These are phyloP conservation scores for Apaloderma vittatum DNA, from an alignment of 2,113 vertebrate species.

Conservation along the genomic window DNA sequence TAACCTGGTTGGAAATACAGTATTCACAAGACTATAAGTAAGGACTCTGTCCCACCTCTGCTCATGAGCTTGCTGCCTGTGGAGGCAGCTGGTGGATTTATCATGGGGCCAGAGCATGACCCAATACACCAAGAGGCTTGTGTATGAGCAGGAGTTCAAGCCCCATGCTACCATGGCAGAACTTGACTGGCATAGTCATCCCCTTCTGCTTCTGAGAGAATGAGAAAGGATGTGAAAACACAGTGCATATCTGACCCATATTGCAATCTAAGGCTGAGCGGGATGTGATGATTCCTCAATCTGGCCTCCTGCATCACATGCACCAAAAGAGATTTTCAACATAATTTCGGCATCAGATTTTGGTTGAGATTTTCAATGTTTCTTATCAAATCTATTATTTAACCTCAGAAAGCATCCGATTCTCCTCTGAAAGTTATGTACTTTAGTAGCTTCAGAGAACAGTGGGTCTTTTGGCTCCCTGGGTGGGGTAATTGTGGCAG, in stretches of 20 bases:
- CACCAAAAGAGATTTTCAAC: background rate
- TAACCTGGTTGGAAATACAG: background rate
- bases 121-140: rapidly evolving
- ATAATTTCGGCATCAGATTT: background rate
- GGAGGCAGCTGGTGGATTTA: background rate
- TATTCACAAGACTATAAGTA: background rate
- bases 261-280: background rate
- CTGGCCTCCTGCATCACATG: background rate
- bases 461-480: background rate
- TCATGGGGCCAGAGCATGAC: background rate
- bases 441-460: background rate
- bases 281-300: background rate
- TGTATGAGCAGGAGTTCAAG: background rate
- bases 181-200: background rate
- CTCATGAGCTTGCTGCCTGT: background rate
- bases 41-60: background rate
- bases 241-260: background rate
- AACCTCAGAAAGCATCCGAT: background rate
- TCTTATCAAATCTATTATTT: background rate
- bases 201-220: background rate
- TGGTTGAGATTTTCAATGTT: background rate
- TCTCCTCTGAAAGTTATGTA: background rate
- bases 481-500: background rate
- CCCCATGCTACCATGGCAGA: background rate
- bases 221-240: background rate